Evolutionary conservation across 2,888 invertebrate species (phyloP).

Genomic region (Cantharis flavilabris): DNA sequence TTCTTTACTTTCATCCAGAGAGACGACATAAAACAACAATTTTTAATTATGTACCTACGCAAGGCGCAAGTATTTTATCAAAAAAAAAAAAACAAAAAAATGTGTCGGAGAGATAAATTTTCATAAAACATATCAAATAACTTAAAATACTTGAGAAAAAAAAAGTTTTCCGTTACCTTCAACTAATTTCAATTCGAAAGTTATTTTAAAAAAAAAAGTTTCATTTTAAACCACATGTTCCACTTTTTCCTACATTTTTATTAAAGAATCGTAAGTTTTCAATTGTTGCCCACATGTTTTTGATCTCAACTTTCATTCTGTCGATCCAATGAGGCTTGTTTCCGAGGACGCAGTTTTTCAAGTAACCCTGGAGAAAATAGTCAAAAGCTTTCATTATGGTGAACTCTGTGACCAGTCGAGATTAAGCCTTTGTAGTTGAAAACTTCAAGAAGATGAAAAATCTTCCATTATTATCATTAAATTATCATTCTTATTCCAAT

Average conservation of each 20-base stretch:
- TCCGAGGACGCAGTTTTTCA: not conserved
- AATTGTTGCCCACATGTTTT: not conserved
- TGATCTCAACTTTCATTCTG: not conserved
- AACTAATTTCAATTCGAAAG: not conserved
- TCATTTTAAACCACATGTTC: not conserved
- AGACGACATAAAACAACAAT: not conserved
- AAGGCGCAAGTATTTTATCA: not conserved
- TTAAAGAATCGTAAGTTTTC: not conserved
- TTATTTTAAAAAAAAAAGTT: not conserved
- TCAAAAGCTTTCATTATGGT: not conserved
- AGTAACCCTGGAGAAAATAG: not conserved
- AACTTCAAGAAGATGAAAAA: not conserved
- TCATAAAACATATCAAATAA: not conserved
- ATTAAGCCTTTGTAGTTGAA: not conserved
- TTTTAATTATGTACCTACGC: not conserved
- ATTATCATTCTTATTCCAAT: not conserved
- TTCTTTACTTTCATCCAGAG: not conserved
- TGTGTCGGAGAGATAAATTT: not conserved
- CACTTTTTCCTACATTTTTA: not conserved
- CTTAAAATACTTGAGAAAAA: not conserved
- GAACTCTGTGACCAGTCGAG: not conserved
- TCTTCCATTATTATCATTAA: not conserved
- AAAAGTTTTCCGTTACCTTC: not conserved
- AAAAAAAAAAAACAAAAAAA: not conserved
- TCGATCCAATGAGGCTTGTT: not conserved